Conservation (phyloP, 1,140 invertebrate species). For the Solenopsis invicta region DNA sequence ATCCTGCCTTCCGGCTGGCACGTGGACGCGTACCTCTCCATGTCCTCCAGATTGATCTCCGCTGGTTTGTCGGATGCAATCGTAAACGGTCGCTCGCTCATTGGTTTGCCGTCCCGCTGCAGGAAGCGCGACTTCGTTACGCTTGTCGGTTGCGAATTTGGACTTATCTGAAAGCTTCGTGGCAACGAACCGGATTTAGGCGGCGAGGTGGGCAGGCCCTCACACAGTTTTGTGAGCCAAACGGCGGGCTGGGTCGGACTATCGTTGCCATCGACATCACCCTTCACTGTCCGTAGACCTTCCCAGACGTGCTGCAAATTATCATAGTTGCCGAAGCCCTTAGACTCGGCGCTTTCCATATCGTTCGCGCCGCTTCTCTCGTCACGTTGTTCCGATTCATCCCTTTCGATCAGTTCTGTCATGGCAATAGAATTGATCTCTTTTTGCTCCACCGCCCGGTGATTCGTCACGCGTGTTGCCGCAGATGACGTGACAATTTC, state of each 20-base stretch:
- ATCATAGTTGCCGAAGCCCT: conserved; percentile 85
- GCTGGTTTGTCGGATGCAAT: conserved; percentile 89
- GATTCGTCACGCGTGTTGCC: neutral
- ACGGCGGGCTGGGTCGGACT: conserved; percentile 88
- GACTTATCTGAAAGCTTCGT: conserved; percentile 89
- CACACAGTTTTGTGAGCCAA: conserved; percentile 89
- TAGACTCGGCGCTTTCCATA: neutral
- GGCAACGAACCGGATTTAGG: conserved; percentile 93
- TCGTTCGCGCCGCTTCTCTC: conserved; percentile 9
- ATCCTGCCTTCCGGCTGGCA: conserved; percentile 86
- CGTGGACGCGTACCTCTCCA: conserved; percentile 88
- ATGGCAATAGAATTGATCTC: conserved; percentile 30
- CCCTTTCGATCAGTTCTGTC: conserved; percentile 19
- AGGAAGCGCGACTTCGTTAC: conserved; percentile 83
- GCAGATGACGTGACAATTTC: conserved; percentile 14
- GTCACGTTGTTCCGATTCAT: conserved; percentile 8
- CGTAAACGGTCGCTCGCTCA: conserved; percentile 89
- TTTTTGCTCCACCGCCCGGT: neutral
- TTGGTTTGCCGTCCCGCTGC: conserved; percentile 85
- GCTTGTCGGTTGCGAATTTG: conserved; percentile 72
- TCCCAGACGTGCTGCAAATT: conserved; percentile 87
- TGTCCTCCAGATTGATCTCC: conserved; percentile 87
- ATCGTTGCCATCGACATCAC: conserved; percentile 76
- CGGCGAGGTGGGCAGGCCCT: conserved; percentile 86
- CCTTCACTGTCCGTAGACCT: conserved; percentile 74